phyloP scores from a whole-genome alignment of 37 sponge, comb jelly and placozoan species.

The Ephydatia muelleri region DNA sequence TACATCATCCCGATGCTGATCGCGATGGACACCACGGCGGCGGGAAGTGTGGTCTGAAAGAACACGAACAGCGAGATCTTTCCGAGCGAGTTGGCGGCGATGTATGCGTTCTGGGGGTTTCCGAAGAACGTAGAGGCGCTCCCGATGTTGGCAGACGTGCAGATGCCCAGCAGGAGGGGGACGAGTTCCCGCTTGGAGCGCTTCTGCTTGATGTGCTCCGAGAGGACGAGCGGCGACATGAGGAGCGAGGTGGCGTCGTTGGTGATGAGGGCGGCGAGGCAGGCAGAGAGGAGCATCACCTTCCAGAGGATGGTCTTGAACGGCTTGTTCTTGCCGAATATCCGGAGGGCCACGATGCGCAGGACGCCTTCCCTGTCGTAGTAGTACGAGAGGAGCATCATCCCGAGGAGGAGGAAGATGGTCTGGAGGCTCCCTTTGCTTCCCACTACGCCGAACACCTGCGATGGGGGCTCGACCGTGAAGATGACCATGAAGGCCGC shows the following conservation, averaged over 20 bases:
- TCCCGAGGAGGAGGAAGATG: constrained; percentile 67
- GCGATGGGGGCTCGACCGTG: constrained; percentile 41
- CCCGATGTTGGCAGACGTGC: constrained; percentile 75
- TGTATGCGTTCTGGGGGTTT: constrained; percentile 72
- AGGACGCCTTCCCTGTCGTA: constrained; percentile 73
- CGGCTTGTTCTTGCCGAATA: constrained; percentile 33
- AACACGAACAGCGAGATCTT: constrained; percentile 33
- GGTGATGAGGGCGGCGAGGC: constrained; percentile 62
- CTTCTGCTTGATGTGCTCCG: constrained; percentile 41
- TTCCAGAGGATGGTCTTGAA: constrained; percentile 56
- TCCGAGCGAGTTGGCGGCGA: constrained; percentile 42
- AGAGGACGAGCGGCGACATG: constrained; percentile 57
- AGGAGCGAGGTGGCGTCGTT: constrained; percentile 64
- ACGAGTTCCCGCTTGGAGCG: constrained; percentile 38
- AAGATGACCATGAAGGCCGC: constrained; percentile 66
- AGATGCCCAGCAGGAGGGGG: constrained; percentile 52
- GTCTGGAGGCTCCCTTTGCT: constrained; percentile 45
- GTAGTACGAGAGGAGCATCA: constrained; percentile 75
- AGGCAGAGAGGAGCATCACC: constrained; percentile 38
- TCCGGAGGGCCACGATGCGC: constrained; percentile 17
- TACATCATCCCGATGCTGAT: constrained; percentile 55
- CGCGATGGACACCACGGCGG: constrained; percentile 49
- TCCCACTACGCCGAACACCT: constrained; percentile 38
- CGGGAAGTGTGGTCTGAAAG: constrained; percentile 44
- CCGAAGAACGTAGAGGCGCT: constrained; percentile 76